phyloP scores from a whole-genome alignment of 2,113 vertebrate species.

The Phocoena phocoena region DNA sequence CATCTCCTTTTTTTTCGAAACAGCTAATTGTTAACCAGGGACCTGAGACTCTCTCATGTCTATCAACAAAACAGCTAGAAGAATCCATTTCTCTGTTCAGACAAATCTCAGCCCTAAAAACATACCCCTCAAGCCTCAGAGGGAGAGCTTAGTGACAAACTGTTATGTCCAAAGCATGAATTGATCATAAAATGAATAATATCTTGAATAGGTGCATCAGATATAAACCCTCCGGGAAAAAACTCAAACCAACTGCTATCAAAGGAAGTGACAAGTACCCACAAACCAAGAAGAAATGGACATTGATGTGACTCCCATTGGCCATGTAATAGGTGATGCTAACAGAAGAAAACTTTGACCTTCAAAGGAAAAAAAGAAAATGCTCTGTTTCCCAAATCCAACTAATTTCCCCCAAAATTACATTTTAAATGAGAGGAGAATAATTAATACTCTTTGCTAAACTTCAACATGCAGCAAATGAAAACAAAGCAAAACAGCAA shows the following conservation, averaged over 20 bases:
- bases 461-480: background rate
- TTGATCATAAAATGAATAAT: background rate
- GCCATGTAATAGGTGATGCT: background rate
- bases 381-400: background rate
- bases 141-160: background rate
- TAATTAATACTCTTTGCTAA: conserved; percentile 19
- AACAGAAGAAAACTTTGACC: background rate
- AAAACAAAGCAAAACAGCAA: conserved; percentile 39
- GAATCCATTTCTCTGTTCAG: background rate
- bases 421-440: background rate
- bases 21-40: background rate
- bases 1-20: background rate
- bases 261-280: background rate
- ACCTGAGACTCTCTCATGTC: background rate
- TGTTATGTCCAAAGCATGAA: background rate
- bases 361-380: conserved; percentile 25
- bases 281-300: background rate
- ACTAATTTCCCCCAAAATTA: background rate
- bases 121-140: background rate
- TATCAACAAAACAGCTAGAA: background rate
- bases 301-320: background rate
- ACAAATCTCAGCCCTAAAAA: conserved; percentile 24
- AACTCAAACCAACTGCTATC: background rate
- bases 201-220: background rate
- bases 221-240: background rate